Base-by-base conservation (phyloP, 1,140 invertebrate genomes). In the Cylas formicarius region DNA sequence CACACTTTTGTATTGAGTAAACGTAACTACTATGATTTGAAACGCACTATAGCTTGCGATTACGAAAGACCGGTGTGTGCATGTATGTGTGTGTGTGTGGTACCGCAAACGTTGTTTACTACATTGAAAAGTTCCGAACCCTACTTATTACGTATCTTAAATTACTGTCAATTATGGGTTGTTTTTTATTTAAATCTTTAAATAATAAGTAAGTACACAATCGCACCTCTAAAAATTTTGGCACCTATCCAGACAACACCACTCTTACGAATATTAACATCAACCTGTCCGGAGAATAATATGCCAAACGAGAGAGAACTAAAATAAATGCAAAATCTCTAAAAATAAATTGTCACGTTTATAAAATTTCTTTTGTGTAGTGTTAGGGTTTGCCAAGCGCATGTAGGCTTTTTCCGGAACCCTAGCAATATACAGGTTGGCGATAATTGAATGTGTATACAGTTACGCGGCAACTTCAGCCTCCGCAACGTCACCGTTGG, bases 381-480 rank as follows among this genome's bases (percentile, higher is more conserved):
- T 50, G 47, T 38, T 51, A 56, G 52, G 50, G 55, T 39, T 29
- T 36, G 10, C 33, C 48, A 46, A 51, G 45, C 40, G 18, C 14
- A 19, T 41, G 44, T 36, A 36, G 21, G 10, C 18, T 24, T 38
- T 36, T 29, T 22, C 34, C 20, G 23, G 31, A 48, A 52, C 49
- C 52, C 57, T 55, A 56, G 16, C 45, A 53, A 50, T 57, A 56
- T 50, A 53, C 54, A 52, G n/a, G n/a, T n/a, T n/a, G n/a, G n/a
- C n/a, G n/a, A n/a, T n/a, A n/a, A n/a, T n/a, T n/a, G 41, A 11
- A 47, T 45, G 20, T 38, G 20, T 28, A 35, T 16, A 8, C 26
- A 33, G 33, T 78, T 82, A 82, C 69, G 78, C 78, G 50, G 71
- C 72, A 40, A 76, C 73, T 62, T 81, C 76, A 43, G 78, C 73